Evolutionary conservation across 2,797 vertebrate genomes (phyloP).

Genomic region (Chanos chanos): DNA sequence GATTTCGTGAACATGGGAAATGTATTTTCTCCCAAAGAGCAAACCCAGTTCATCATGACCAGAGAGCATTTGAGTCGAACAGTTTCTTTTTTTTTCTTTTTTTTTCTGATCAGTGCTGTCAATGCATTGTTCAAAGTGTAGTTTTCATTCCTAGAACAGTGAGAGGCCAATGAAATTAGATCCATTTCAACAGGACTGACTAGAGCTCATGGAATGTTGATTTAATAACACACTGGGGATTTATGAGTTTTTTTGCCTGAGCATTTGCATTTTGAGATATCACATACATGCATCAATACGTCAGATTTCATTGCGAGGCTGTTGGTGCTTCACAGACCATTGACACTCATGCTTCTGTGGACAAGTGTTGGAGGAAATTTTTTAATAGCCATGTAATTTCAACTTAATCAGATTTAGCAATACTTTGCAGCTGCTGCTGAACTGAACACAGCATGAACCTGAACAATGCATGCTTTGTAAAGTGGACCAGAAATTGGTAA

Average conservation of each 20-base stretch:
- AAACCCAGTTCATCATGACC: not conserved
- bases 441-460: slow-evolving; percentile 7
- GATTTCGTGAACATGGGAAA: not conserved
- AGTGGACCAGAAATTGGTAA: too few species aligned
- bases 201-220: too few species aligned
- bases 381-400: slow-evolving; percentile 23
- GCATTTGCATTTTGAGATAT: too few species aligned
- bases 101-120: slow-evolving; percentile 20
- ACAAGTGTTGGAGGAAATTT: slow-evolving; percentile 13
- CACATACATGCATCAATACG: slow-evolving; percentile 31
- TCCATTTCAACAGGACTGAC: too few species aligned
- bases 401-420: slow-evolving; percentile 23
- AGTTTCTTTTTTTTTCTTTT: slow-evolving; percentile 15
- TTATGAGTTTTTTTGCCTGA: too few species aligned
- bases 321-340: not conserved
- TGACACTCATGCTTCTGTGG: not conserved
- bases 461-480: not conserved
- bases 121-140: too few species aligned
- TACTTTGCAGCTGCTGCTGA: slow-evolving; percentile 27
- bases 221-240: too few species aligned
- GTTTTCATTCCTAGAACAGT: too few species aligned
- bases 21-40: not conserved
- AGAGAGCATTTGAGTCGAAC: slow-evolving; percentile 12
- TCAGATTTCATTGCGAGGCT: slow-evolving; percentile 4
- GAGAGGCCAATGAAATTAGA: too few species aligned